phyloP scores from a whole-genome alignment of 2,888 invertebrate genomes.

The Troides oblongomaculatus region DNA sequence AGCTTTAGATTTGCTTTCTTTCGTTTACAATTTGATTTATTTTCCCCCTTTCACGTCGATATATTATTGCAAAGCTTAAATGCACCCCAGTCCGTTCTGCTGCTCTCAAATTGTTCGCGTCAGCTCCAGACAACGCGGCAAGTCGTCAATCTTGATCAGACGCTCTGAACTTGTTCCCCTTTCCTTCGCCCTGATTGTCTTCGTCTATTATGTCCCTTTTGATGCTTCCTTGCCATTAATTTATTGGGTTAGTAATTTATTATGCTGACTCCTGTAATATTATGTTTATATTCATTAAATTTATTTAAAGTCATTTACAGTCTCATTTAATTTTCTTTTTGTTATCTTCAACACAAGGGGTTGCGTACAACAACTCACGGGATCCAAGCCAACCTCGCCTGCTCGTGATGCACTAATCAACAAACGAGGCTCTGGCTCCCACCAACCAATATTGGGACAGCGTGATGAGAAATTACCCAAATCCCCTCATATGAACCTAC shows the following conservation, averaged over 20 bases:
- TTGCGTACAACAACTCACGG: too few species aligned
- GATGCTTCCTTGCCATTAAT: constrained; percentile 18
- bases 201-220: constrained; percentile 25
- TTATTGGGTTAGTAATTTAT: constrained; percentile 13
- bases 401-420: too few species aligned
- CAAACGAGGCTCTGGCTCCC: too few species aligned
- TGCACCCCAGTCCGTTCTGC: constrained; percentile 24
- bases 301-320: too few species aligned
- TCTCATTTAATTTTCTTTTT: too few species aligned
- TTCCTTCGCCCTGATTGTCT: constrained; percentile 31
- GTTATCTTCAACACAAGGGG: too few species aligned
- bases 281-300: too few species aligned
- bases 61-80: constrained; percentile 29
- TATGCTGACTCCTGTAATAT: neutral
- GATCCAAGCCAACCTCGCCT: too few species aligned
- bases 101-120: constrained; percentile 32
- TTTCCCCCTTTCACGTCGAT: constrained; percentile 9
- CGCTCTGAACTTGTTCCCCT: constrained; percentile 27
- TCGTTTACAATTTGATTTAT: constrained; percentile 22
- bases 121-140: constrained; percentile 29
- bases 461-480: too few species aligned
- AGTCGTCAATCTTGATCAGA: constrained; percentile 37
- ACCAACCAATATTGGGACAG: too few species aligned
- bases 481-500: too few species aligned
- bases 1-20: neutral